These are phyloP conservation scores for Drosophila cognata DNA, from an alignment of 2,888 invertebrate genomes.

Conservation along the genomic window DNA sequence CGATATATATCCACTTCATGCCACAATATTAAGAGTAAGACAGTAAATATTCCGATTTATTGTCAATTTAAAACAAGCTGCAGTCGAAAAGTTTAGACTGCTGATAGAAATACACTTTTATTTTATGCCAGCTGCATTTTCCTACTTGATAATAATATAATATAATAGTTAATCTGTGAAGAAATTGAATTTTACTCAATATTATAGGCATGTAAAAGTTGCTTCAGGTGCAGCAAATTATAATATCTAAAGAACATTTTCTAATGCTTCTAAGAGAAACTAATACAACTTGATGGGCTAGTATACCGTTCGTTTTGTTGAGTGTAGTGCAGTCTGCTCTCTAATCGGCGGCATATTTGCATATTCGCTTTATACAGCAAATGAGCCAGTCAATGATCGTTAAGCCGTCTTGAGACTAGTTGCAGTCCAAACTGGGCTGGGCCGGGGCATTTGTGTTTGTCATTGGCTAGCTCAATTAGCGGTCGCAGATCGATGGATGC, in stretches of 20 bases:
- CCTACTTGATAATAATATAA: not conserved
- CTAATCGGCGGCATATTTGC: constrained; percentile 80
- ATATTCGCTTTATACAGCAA: constrained; percentile 76
- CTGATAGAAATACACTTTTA: not conserved
- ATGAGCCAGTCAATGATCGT: constrained; percentile 77
- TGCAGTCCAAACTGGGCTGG: constrained; percentile 45
- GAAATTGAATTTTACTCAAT: not conserved
- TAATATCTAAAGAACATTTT: not conserved
- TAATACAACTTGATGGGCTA: not conserved
- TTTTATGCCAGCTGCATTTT: not conserved
- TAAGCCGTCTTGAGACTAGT: constrained; percentile 68
- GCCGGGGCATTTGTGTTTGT: constrained; percentile 70
- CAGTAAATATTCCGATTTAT: not conserved
- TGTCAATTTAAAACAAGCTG: not conserved
- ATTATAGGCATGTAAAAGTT: not conserved
- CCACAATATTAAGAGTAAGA: not conserved
- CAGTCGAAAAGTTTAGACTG: not conserved
- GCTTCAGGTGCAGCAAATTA: not conserved
- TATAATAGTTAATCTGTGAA: not conserved
- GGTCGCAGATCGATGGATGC: constrained; percentile 57
- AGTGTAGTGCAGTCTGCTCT: constrained; percentile 42
- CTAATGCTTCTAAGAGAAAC: not conserved
- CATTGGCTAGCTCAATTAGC: constrained; percentile 73
- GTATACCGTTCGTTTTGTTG: constrained; percentile 1
- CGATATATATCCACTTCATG: not conserved